A percentile compares a stretch with the other conserved stretches of the same genome.
These are phyloP conservation scores for Tympanoctomys barrerae DNA, from an alignment of 2,797 vertebrate species.

Conservation along the genomic window DNA sequence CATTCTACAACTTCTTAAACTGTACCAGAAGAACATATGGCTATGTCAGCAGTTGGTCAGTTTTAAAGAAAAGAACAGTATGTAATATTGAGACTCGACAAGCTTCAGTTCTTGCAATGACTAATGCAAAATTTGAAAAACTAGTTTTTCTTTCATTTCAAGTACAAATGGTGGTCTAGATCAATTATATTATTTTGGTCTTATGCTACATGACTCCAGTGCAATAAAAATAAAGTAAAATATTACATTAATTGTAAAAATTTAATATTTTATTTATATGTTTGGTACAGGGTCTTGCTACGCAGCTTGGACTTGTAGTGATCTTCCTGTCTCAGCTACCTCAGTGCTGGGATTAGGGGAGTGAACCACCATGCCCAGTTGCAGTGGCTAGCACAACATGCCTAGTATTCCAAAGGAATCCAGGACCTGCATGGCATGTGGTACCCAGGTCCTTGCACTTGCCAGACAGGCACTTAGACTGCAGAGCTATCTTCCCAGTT, in stretches of 20 bases:
- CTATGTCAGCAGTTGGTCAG: background rate
- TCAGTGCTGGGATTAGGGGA: too few relatives aligned
- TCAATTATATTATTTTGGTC: background rate
- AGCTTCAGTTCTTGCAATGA: background rate
- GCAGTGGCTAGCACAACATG: too few relatives aligned
- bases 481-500: too few relatives aligned
- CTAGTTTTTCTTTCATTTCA: background rate
- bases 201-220: background rate
- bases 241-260: background rate
- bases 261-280: too few relatives aligned
- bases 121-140: background rate
- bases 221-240: slow-evolving; percentile 34
- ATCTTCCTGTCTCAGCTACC: too few relatives aligned
- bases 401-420: too few relatives aligned
- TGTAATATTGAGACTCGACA: background rate
- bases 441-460: too few relatives aligned
- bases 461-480: too few relatives aligned
- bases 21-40: background rate
- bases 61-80: background rate
- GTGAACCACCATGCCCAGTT: too few relatives aligned
- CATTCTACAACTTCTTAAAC: background rate
- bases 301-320: too few relatives aligned
- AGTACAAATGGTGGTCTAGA: background rate
- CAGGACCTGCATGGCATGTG: too few relatives aligned
- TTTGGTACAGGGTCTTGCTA: too few relatives aligned